These are phyloP conservation scores for Erynnis tages DNA, from an alignment of 2,888 invertebrate species.

Conservation along the genomic window DNA sequence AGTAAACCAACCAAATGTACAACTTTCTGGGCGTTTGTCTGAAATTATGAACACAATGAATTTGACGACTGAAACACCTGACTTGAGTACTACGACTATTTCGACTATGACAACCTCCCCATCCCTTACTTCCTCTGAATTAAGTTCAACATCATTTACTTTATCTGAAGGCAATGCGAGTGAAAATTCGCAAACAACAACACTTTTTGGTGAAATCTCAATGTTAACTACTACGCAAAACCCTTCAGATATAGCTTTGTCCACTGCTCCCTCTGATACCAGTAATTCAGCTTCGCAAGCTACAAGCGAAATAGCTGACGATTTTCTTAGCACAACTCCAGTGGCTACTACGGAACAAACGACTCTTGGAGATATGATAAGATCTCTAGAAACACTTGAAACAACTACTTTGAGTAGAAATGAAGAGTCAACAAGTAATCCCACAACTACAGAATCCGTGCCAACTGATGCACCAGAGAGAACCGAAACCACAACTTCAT, in stretches of 20 bases:
- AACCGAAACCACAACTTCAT: slow-evolving; percentile 42
- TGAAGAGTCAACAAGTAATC: slow-evolving; percentile 39
- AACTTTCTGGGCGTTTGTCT: slow-evolving; percentile 61
- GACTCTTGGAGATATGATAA: slow-evolving; percentile 21
- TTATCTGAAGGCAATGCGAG: slow-evolving; percentile 32
- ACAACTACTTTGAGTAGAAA: slow-evolving; percentile 15
- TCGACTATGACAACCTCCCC: slow-evolving; percentile 40
- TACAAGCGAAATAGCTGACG: slow-evolving; percentile 34
- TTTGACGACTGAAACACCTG: slow-evolving; percentile 48
- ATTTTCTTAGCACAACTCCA: slow-evolving; percentile 31
- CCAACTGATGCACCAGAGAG: slow-evolving; percentile 33
- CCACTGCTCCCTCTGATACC: slow-evolving; percentile 5
- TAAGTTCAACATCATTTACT: slow-evolving; percentile 38
- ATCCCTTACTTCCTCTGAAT: slow-evolving; percentile 40
- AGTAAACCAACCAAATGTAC: slow-evolving; percentile 49
- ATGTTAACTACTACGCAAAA: slow-evolving; percentile 25
- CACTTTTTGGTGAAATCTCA: slow-evolving; percentile 13
- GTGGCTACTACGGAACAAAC: slow-evolving; percentile 29
- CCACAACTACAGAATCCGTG: slow-evolving; percentile 41
- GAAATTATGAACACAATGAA: slow-evolving; percentile 67
- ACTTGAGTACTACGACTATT: slow-evolving; percentile 38
- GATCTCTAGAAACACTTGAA: slow-evolving; percentile 22
- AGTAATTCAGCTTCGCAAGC: slow-evolving; percentile 28
- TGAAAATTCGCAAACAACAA: slow-evolving; percentile 30
- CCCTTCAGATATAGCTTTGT: slow-evolving; percentile 26